phyloP scores from a whole-genome alignment of 2,113 vertebrate species.

The Halichoerus grypus region DNA sequence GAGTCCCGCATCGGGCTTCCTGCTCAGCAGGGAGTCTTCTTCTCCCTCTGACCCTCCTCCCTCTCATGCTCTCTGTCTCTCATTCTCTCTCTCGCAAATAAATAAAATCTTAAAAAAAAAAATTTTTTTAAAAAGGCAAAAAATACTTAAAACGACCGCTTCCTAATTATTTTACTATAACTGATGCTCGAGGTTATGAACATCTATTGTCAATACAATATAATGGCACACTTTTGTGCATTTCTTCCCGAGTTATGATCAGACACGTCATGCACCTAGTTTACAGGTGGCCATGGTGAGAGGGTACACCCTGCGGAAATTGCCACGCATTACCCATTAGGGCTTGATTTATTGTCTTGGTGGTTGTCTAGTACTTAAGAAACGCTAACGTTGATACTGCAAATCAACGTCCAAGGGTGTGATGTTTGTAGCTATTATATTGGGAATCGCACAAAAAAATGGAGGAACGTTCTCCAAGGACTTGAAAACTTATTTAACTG shows the following conservation, averaged over 20 bases:
- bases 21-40: no score
- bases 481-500: not conserved
- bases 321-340: rapidly evolving
- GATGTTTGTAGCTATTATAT: rapidly evolving
- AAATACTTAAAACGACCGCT: not conserved
- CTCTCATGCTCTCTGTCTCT: no score
- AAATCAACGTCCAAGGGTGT: not conserved
- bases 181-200: not conserved
- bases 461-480: not conserved
- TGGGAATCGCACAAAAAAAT: rapidly evolving
- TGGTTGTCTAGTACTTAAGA: not conserved
- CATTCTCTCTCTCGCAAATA: no score
- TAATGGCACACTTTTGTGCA: rapidly evolving
- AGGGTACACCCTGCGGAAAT: rapidly evolving
- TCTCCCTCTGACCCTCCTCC: no score
- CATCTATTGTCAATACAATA: rapidly evolving
- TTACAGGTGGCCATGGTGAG: rapidly evolving
- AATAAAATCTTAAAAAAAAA: no score
- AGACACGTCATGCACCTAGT: rapidly evolving
- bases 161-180: not conserved
- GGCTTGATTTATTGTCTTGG: not conserved
- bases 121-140: no score
- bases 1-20: no score
- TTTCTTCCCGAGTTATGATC: not conserved
- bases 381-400: not conserved